Percentiles rank a stretch among this genome's conserved stretches.
Conservation (phyloP, 2,113 vertebrate species). For the Junco hyemalis region DNA sequence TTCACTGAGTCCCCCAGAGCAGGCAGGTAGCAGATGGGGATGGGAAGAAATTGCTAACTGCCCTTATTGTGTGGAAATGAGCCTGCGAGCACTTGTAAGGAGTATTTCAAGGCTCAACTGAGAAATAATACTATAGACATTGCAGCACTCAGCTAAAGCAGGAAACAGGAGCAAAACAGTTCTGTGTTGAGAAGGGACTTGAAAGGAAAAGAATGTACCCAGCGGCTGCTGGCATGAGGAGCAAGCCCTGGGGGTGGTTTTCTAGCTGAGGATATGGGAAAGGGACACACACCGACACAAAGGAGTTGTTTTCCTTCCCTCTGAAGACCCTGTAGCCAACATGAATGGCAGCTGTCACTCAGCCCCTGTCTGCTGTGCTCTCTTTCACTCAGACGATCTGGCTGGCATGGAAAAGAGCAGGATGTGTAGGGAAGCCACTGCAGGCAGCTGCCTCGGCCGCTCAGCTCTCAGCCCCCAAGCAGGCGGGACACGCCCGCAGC, state of each 20-base stretch:
- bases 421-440: constrained; percentile 1
- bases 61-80: constrained; percentile 45
- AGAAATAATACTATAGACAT: constrained; percentile 2
- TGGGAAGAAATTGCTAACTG: constrained; percentile 34
- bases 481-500: neutral
- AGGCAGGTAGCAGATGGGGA: constrained; percentile 60
- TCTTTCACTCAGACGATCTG: neutral
- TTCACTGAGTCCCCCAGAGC: neutral
- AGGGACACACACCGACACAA: neutral
- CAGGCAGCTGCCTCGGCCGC: neutral
- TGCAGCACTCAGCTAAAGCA: neutral
- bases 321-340: neutral
- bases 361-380: neutral
- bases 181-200: neutral
- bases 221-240: neutral
- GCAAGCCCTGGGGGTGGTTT: neutral
- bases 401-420: neutral
- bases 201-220: neutral
- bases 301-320: constrained; percentile 3
- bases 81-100: neutral
- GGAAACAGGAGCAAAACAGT: constrained; percentile 12
- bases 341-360: constrained; percentile 39
- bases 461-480: neutral
- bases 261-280: neutral
- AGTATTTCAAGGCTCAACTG: constrained; percentile 14